Evolutionary conservation across 2,888 invertebrate species (phyloP).

Genomic region (Eupsilia transversa): DNA sequence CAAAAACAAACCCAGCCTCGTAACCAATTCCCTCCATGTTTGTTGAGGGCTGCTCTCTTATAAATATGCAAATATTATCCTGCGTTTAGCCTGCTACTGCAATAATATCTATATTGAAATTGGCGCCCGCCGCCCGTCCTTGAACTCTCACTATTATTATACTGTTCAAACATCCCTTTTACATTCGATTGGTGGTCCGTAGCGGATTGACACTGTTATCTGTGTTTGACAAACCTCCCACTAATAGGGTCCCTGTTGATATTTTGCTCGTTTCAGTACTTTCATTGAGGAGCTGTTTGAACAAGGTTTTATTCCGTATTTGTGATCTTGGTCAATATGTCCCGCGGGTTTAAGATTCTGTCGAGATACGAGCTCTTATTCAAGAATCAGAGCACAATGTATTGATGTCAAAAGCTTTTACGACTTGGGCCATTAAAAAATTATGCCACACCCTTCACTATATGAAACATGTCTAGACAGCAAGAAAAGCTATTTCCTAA

Average conservation of each 20-base stretch:
- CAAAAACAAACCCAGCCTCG: constrained; percentile 84
- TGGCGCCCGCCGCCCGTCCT: constrained; percentile 80
- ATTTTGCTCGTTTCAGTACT: constrained; percentile 57
- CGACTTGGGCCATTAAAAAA: constrained; percentile 4
- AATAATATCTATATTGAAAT: constrained; percentile 89
- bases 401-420: constrained; percentile 13
- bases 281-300: constrained; percentile 44
- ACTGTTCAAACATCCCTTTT: constrained; percentile 84
- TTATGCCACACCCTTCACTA: background rate
- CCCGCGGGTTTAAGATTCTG: constrained; percentile 8
- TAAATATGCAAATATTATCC: constrained; percentile 90
- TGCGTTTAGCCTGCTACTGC: constrained; percentile 86
- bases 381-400: constrained; percentile 13
- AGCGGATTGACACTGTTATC: constrained; percentile 74
- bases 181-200: constrained; percentile 73
- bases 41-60: constrained; percentile 87
- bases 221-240: constrained; percentile 76
- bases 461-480: constrained; percentile 27
- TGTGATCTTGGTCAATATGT: constrained; percentile 46
- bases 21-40: constrained; percentile 86
- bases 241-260: constrained; percentile 71
- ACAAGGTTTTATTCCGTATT: constrained; percentile 45
- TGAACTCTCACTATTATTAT: constrained; percentile 84
- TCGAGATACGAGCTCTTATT: background rate
- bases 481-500: constrained; percentile 51